Conservation (phyloP, 2,797 vertebrate species). For the Rallus crepitans region DNA sequence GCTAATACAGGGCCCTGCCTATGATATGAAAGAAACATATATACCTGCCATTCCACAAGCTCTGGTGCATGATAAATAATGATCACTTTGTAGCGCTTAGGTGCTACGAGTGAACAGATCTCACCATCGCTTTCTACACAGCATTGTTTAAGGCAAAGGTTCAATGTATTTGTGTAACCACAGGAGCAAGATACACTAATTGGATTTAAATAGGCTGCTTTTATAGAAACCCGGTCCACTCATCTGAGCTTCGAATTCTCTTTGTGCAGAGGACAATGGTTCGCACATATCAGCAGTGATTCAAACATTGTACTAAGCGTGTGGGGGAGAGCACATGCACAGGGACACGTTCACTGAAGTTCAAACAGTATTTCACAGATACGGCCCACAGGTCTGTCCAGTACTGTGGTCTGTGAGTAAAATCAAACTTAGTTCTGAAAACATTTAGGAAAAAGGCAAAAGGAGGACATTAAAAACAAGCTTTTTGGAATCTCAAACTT, state of each 20-base stretch:
- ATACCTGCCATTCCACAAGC: neutral
- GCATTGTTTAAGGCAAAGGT: neutral
- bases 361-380: neutral
- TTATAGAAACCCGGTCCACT: neutral
- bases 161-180: neutral
- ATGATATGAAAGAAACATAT: neutral
- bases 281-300: neutral
- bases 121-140: neutral
- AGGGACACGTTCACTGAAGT: neutral
- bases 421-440: neutral
- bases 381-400: neutral
- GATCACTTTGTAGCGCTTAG: neutral
- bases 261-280: neutral
- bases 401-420: neutral
- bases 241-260: neutral
- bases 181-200: neutral
- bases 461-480: neutral
- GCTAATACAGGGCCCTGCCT: neutral
- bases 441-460: neutral
- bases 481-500: neutral
- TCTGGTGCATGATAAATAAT: neutral
- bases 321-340: neutral
- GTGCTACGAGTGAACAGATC: neutral
- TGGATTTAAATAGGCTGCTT: neutral
- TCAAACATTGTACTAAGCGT: neutral